Base-by-base conservation (phyloP, 2,888 invertebrate genomes). In the Lasioglossum figueresi region DNA sequence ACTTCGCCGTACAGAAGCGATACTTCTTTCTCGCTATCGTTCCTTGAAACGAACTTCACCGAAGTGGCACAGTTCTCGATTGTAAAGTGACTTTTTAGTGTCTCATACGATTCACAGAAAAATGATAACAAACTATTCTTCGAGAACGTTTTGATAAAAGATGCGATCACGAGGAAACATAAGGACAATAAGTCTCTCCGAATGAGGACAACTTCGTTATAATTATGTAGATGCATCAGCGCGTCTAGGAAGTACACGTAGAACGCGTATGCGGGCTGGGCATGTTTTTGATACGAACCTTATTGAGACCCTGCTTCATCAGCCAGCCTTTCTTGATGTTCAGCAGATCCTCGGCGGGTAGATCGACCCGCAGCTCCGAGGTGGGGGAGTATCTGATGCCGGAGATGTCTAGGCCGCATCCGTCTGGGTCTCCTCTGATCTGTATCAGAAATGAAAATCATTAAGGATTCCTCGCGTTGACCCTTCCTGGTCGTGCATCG, bases 301-400 rank as follows among this genome's bases (percentile, higher is more conserved):
- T 95, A 89, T 96, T 96, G 88, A 96, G 95, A 4, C 97, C 97
- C 91, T 97, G 97, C 91, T 98, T 97, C 96, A 98, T 97, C 43
- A 99, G 96, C 99, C 99, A 99, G 23, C 99, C 99, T 92, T 99
- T 99, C 95, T 99, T 97, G 89, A 98, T 97, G 94, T 98, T 98
- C 76, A 98, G 95, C 66, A 98, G 95, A 92, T 98, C 97, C 93
- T 98, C 98, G 0, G 97, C 97, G 8, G 97, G 97, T 45, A 97
- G 95, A 92, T 97, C 97, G 5, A 97, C 97, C 85, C 97, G 95
- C 83, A 97, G 95, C 84, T 96, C 96, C 94, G 89, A 96, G 91
- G 91, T 95, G 16, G 95, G 95, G 10, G 95, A 95, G 87, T 95
- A 95, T 92, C 95, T 95, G 87, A 95, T 95, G 19, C 96, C 95